phyloP scores from a whole-genome alignment of 2,797 vertebrate genomes.

The Hoplostethus atlanticus region DNA sequence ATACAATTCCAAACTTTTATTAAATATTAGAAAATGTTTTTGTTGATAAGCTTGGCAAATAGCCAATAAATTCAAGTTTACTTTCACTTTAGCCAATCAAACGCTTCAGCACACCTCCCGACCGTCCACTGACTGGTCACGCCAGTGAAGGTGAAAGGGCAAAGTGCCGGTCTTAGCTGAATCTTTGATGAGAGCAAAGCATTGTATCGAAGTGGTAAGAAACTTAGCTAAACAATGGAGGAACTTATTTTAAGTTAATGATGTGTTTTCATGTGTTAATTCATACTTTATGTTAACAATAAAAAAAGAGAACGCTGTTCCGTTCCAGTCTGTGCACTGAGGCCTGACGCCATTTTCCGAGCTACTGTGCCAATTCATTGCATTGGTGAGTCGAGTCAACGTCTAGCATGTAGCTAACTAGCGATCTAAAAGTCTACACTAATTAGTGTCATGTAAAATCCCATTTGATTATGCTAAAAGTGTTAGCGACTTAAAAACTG shows the following conservation, averaged over 20 bases:
- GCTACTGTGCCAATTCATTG: neutral
- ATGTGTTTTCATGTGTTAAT: neutral
- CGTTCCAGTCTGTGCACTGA: neutral
- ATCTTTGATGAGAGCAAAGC: neutral
- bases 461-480: neutral
- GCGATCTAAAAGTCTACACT: neutral
- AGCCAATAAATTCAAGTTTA: neutral
- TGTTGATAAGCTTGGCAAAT: neutral
- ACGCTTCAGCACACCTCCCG: neutral
- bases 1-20: no score
- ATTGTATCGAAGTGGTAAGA: neutral
- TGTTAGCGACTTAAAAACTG: neutral
- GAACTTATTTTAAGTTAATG: neutral
- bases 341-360: neutral
- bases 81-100: slow-evolving; percentile 6
- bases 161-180: neutral
- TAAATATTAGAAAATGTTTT: neutral
- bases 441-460: neutral
- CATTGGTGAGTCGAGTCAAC: no score
- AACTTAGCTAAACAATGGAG: neutral
- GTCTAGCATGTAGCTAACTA: neutral
- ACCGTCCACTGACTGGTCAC: neutral
- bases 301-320: neutral
- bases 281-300: no score
- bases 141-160: neutral